phyloP scores from a whole-genome alignment of 2,797 vertebrate species.

The Dromococcyx pavoninus region DNA sequence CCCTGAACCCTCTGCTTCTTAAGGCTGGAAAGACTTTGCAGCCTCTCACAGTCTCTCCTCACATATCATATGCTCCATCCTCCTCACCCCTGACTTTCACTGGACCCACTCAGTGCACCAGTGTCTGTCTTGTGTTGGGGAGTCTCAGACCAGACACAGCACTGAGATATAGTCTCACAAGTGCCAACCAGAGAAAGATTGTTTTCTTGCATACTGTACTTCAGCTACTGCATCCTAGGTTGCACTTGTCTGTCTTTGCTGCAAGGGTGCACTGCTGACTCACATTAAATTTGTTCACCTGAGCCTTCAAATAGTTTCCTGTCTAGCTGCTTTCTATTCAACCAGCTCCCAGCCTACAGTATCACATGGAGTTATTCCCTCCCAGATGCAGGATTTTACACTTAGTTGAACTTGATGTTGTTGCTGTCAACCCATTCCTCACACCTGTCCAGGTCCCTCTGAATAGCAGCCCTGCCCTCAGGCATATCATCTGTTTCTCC shows the following conservation, averaged over 20 bases:
- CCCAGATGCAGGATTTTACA: conserved; percentile 30
- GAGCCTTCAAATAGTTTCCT: background rate
- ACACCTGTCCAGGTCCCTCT: conserved; percentile 15
- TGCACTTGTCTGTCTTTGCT: background rate
- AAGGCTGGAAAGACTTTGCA: background rate
- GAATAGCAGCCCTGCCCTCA: conserved; percentile 23
- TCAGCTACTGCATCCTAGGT: background rate
- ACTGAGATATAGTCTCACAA: background rate
- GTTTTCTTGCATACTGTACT: background rate
- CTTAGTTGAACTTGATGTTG: background rate
- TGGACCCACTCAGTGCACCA: background rate
- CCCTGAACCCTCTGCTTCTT: background rate
- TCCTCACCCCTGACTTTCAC: background rate
- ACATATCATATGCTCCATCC: background rate
- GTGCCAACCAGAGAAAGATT: background rate
- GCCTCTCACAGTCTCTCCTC: background rate
- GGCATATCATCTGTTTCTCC: background rate
- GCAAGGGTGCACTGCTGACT: background rate
- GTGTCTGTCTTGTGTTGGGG: background rate
- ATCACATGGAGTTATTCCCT: background rate
- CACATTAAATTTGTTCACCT: background rate
- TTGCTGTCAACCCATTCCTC: conserved; percentile 11
- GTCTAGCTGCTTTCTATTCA: background rate
- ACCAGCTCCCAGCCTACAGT: background rate
- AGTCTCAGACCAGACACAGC: background rate